Conservation (phyloP, 2,113 vertebrate genomes). For the Bungarus multicinctus region DNA sequence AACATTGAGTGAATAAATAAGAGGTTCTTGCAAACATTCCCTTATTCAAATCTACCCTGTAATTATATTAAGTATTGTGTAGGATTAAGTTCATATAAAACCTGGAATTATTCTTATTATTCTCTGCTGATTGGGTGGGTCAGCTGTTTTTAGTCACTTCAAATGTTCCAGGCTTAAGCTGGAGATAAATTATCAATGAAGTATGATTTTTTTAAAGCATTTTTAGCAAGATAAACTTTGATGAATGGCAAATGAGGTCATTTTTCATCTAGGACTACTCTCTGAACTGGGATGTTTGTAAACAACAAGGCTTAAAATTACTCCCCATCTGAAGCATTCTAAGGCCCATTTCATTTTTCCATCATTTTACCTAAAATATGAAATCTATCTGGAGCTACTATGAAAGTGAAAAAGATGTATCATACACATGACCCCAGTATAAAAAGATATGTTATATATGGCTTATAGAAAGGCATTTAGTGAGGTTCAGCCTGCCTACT, state of each 20-base stretch:
- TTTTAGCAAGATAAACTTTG: not conserved
- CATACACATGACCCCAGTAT: not conserved
- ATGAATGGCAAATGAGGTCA: not conserved
- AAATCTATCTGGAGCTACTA: not conserved
- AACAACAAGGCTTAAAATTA: not conserved
- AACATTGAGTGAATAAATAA: not conserved
- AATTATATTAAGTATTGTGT: constrained; percentile 7
- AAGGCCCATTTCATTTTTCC: not conserved
- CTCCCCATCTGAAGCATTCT: not conserved
- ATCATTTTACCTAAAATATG: not conserved
- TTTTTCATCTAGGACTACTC: not conserved
- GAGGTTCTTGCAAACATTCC: not conserved
- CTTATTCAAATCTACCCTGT: not conserved
- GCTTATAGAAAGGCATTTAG: not conserved
- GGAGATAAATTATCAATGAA: not conserved
- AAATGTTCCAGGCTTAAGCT: not conserved
- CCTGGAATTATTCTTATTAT: not conserved
- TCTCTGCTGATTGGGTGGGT: not conserved
- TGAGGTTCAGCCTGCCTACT: not conserved
- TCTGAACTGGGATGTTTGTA: not conserved
- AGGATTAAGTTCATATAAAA: not conserved
- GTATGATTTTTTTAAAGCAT: not conserved
- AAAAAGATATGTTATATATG: not conserved
- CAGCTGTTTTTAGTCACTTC: constrained; percentile 11
- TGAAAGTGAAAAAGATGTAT: not conserved